Percentiles rank a stretch among this genome's conserved stretches.
Conservation (phyloP, 2,797 vertebrate genomes). For the Spatula clypeata region DNA sequence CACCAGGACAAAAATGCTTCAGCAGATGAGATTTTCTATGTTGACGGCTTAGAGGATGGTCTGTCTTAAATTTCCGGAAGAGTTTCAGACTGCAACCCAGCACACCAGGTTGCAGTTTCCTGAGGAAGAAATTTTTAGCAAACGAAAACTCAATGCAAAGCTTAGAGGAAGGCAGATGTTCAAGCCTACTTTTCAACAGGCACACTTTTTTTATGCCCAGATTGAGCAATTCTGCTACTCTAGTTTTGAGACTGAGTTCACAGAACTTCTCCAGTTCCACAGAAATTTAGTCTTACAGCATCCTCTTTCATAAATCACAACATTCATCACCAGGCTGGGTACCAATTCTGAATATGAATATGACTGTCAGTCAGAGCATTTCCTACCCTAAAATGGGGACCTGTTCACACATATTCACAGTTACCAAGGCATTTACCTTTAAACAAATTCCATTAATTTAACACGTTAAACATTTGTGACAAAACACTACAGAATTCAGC, state of each 20-base stretch:
- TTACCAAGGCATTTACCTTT: background rate
- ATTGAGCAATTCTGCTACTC: background rate
- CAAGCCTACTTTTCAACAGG: background rate
- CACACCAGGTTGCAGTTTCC: background rate
- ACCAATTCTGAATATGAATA: background rate
- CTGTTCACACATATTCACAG: background rate
- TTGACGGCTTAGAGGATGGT: background rate
- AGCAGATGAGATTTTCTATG: too few relatives aligned
- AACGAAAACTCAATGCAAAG: background rate
- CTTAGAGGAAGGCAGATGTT: background rate
- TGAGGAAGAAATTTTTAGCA: background rate
- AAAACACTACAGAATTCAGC: rapidly evolving
- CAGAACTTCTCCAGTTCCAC: background rate
- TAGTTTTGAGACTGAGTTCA: background rate
- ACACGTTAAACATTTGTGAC: background rate
- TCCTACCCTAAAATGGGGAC: background rate
- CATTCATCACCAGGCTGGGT: background rate
- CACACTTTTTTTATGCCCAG: background rate
- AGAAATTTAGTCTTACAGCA: background rate
- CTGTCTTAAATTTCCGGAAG: background rate
- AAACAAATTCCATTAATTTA: background rate
- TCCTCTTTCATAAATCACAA: background rate
- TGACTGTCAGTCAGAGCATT: background rate
- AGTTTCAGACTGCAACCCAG: background rate
- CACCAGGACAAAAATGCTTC: background rate